Conservation (phyloP, 2,113 vertebrate species). For the Prietella phreatophila region DNA sequence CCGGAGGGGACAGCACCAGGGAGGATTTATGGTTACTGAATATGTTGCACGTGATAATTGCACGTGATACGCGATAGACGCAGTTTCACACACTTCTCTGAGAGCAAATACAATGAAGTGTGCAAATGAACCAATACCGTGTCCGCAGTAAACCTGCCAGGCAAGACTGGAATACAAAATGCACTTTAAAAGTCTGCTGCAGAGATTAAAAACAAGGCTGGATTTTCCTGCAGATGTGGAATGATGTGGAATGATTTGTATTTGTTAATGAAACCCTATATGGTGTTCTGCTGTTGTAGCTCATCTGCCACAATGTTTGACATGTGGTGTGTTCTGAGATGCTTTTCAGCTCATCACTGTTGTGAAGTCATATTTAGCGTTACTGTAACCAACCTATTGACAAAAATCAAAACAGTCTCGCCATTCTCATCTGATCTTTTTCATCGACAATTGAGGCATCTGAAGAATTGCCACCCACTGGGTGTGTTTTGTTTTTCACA, state of each 20-base stretch:
- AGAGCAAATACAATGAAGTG: constrained; percentile 42
- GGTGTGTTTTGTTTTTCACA: background rate
- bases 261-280: background rate
- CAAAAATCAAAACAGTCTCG: background rate
- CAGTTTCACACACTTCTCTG: constrained; percentile 27
- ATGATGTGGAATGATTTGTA: background rate
- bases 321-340: background rate
- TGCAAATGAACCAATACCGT: constrained; percentile 23
- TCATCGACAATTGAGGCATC: background rate
- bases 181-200: background rate
- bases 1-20: constrained; percentile 51
- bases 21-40: constrained; percentile 45
- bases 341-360: background rate
- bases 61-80: background rate
- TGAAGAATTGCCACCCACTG: background rate
- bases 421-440: background rate
- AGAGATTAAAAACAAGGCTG: background rate
- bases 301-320: background rate
- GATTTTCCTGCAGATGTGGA: background rate
- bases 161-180: background rate
- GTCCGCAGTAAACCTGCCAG: constrained; percentile 13
- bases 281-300: background rate
- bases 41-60: constrained; percentile 29
- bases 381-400: background rate
- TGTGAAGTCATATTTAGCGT: background rate